Conservation (phyloP, 2,888 invertebrate genomes). For the Aromia moschata region DNA sequence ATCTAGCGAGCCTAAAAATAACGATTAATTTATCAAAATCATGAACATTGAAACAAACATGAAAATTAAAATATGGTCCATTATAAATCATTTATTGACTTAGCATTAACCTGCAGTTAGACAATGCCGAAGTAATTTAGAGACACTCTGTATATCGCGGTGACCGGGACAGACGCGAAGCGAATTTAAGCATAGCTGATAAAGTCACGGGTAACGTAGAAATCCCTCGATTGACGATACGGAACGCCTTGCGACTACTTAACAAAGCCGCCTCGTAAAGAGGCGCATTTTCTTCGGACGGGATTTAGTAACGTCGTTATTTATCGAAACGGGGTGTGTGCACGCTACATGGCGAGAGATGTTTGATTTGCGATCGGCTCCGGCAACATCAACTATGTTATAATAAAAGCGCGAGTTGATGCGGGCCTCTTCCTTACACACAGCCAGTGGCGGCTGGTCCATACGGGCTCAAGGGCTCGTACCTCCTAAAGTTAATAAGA, state of each 20-base stretch:
- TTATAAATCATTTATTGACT: too few species aligned
- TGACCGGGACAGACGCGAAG: not conserved
- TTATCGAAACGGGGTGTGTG: constrained; percentile 24
- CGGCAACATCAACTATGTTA: constrained; percentile 31
- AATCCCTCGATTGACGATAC: constrained; percentile 1
- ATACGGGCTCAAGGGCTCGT: too few species aligned
- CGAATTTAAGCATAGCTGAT: not conserved
- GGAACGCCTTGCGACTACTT: constrained; percentile 16
- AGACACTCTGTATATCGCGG: too few species aligned
- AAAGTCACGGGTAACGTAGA: not conserved
- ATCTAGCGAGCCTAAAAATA: too few species aligned
- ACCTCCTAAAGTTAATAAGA: too few species aligned
- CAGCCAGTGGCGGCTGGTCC: not conserved
- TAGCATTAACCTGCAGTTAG: too few species aligned
- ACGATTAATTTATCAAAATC: too few species aligned
- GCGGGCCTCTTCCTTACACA: not conserved
- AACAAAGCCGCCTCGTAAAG: constrained; percentile 22
- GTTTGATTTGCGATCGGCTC: constrained; percentile 37
- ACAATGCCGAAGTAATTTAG: too few species aligned
- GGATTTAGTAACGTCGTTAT: constrained; percentile 29
- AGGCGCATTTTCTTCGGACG: constrained; percentile 12
- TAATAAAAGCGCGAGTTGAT: constrained; percentile 26
- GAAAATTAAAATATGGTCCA: too few species aligned
- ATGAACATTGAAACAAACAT: too few species aligned
- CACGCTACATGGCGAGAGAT: constrained; percentile 29